phyloP scores from a whole-genome alignment of 2,797 vertebrate genomes.

The Cuculus canorus region DNA sequence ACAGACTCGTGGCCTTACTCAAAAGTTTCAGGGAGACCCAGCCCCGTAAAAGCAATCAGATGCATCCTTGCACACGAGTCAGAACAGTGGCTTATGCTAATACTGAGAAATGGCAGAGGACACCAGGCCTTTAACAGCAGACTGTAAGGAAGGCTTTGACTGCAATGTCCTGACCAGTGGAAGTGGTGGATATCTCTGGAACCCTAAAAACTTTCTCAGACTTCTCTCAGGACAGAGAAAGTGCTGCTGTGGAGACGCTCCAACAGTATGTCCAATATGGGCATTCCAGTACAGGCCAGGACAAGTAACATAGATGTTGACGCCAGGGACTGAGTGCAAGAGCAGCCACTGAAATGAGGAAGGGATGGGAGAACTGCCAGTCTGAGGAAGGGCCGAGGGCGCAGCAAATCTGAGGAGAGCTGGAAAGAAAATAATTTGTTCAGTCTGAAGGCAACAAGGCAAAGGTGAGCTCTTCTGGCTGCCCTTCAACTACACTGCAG shows the following conservation, averaged over 20 bases:
- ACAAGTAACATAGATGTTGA: neutral
- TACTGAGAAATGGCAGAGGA: neutral
- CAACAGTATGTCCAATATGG: neutral
- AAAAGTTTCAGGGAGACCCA: neutral
- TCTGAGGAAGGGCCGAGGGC: neutral
- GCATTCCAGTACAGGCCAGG: neutral
- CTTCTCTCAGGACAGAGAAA: neutral
- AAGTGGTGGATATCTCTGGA: neutral
- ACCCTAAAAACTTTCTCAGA: neutral
- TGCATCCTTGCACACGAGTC: neutral
- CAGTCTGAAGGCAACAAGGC: neutral
- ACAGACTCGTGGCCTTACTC: neutral
- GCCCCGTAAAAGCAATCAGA: neutral
- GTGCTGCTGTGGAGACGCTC: neutral
- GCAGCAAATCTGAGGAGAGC: neutral
- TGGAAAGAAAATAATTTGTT: neutral
- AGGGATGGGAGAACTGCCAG: neutral
- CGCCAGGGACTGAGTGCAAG: neutral
- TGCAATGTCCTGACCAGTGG: neutral
- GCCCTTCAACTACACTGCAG: neutral
- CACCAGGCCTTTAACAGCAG: neutral
- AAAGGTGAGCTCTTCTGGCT: neutral
- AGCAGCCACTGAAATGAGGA: neutral
- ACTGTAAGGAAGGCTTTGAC: neutral
- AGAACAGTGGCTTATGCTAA: neutral